Evolutionary conservation across 2,113 vertebrate species (phyloP), one percentile per base, ranked within the genome.

Genomic region (Columba janthina): DNA sequence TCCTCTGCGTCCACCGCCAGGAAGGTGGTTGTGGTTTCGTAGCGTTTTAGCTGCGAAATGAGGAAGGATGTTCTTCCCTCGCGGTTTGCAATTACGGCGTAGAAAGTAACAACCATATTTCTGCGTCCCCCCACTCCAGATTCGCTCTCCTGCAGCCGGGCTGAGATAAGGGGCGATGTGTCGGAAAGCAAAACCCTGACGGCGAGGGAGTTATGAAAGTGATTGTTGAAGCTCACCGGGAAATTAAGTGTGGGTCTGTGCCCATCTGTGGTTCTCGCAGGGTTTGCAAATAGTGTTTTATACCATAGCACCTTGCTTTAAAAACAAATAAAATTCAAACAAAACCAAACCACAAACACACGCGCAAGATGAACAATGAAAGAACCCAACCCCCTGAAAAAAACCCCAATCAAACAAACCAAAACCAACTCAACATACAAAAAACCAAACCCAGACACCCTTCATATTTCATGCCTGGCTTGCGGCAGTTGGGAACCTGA

Each of bases 301-400:
- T 97, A 98, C 98, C 98, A 98, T 97, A 98, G 96, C 97, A 98
- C 98, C 98, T 99, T 98, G 94, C 89, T 93, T 97, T 57, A 44
- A 61, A 58, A 90, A 60, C 70, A 38, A 56, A 26, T 40, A 40
- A 40, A 40, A 42, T 42, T 17, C 17, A 44, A 44, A 17, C 16
- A 16, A 44, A 44, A 44, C 15, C 6, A 44, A 44, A 17, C 15
- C 42, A 44, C 16, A 44, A 44, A 44, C 42, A 17, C 15, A 44
- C 15, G 7, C 42, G 15, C 42, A 17, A 44, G 17, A 44, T 44
- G 42, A 44, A 17, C 44, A 46, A 46, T 46, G 44, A 46, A 46
- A 46, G 17, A 46, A 46, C 44, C 44, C 44, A 46, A 46, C 17
- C 44, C 18, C 44, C 18, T 19, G 18, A 2, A 0, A 32, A 12